Base-by-base conservation (phyloP, 2,888 invertebrate genomes). In the Cataglyphis livida region DNA sequence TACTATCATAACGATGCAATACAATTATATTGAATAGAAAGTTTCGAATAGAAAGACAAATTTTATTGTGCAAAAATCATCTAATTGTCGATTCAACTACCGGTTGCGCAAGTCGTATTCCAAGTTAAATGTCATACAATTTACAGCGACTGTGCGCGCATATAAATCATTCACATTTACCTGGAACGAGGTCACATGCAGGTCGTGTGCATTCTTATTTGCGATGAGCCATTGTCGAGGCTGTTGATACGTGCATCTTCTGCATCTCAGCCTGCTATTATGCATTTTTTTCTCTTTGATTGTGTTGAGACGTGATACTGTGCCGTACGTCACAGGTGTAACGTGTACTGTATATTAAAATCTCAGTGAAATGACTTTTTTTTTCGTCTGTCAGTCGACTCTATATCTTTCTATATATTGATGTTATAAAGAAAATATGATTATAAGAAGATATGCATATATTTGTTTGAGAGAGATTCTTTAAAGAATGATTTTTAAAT, bases 201-300 rank as follows among this genome's bases (percentile, higher is more conserved):
- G n/a, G n/a, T 38, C 54, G 81, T 81, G 85, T 75, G 83, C 85
- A 57, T 70, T 81, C 85, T 81, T 81, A 84, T 83, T 82, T 74
- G 65, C 68, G 64, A 62, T 65, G 59, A 79, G 83, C 81, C 84
- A 81, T 86, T 83, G 66, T 84, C 66, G 78, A 76, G 57, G 54
- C 61, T 51, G 66, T 73, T 74, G 68, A 51, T 65, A 57, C 25
- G 12, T 32, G 66, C 59, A 54, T 41, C 38, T 21, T 59, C 59
- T 79, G 61, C 79, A 83, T 84, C 65, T 66, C 82, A 75, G 61
- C 48, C 71, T 70, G 73, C 85, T 62, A 87, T 88, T 88, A 88
- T 85, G 88, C 70, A 62, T 84, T 86, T 87, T 84, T 84, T 84
- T 88, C 71, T 75, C 83, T 84, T 84, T 79, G 85, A 85, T 88